Conservation (phyloP, 2,888 invertebrate species). For the Spodoptera littoralis region DNA sequence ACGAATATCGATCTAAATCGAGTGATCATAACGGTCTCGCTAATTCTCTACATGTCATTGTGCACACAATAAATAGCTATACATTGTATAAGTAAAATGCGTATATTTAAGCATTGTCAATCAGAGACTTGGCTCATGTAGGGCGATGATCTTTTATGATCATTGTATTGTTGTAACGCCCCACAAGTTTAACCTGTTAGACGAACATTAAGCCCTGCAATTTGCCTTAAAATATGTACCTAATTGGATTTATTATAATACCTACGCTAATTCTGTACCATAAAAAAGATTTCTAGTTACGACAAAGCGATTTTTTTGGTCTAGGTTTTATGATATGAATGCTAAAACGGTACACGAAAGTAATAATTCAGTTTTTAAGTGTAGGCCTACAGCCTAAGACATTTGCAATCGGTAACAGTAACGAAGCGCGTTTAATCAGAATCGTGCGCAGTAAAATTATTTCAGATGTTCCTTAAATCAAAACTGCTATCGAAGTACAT, state of each 20-base stretch:
- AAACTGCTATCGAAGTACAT: conserved; percentile 3
- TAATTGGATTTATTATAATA: conserved; percentile 40
- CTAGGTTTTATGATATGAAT: conserved; percentile 33
- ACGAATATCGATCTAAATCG: conserved; percentile 73
- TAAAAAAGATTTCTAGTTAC: conserved; percentile 37
- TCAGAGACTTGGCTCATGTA: conserved; percentile 57
- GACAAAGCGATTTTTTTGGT: conserved; percentile 43
- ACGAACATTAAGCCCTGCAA: conserved; percentile 49
- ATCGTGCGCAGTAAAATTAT: conserved; percentile 17
- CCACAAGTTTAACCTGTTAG: conserved; percentile 66
- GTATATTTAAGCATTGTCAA: conserved; percentile 66
- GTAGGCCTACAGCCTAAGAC: too few relatives aligned
- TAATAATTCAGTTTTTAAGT: too few relatives aligned
- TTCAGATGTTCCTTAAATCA: conserved; percentile 10
- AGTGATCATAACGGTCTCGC: conserved; percentile 74
- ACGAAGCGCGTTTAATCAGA: not conserved
- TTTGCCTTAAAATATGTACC: conserved; percentile 39
- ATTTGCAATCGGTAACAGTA: too few relatives aligned
- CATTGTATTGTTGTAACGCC: conserved; percentile 63
- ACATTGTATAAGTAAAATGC: conserved; percentile 52
- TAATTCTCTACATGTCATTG: conserved; percentile 54
- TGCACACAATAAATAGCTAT: conserved; percentile 44
- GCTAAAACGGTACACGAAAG: conserved; percentile 23
- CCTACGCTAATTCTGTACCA: conserved; percentile 24
- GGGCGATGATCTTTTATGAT: conserved; percentile 69